A percentile compares a stretch with the other conserved stretches of the same genome.
These are phyloP conservation scores for Tenthredo amoena DNA, from an alignment of 2,888 invertebrate genomes.

Conservation along the genomic window DNA sequence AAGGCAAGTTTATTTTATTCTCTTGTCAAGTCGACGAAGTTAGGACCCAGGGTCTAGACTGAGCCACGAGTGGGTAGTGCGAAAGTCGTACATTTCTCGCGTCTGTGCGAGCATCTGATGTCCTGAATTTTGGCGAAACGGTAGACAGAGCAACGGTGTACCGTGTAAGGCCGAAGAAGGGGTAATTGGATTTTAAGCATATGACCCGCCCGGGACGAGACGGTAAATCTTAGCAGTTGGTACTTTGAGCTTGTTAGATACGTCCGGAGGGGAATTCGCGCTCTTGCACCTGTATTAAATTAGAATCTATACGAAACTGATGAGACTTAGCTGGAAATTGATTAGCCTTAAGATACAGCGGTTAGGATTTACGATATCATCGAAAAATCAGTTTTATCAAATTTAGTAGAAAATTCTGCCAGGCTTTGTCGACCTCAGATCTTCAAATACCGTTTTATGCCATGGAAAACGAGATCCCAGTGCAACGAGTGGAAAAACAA, in stretches of 20 bases:
- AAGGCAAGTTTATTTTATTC: neutral
- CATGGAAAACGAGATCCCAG: neutral
- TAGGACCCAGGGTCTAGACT: neutral
- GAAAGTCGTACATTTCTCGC: slow-evolving; percentile 9
- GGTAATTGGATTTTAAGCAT: slow-evolving; percentile 50
- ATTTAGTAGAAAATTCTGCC: neutral
- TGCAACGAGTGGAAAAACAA: neutral
- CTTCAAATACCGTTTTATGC: neutral
- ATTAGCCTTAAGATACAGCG: neutral
- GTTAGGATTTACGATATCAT: neutral
- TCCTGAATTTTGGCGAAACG: slow-evolving; percentile 20
- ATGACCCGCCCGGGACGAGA: slow-evolving; percentile 44
- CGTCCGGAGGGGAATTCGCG: slow-evolving; percentile 26
- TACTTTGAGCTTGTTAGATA: slow-evolving; percentile 47
- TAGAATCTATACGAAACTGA: neutral
- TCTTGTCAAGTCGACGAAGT: neutral
- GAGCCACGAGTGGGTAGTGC: neutral
- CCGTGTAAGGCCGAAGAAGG: slow-evolving; percentile 18
- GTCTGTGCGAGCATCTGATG: slow-evolving; percentile 25
- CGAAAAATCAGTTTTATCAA: neutral
- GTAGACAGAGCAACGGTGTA: slow-evolving; percentile 21
- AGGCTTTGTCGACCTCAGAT: neutral
- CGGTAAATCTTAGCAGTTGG: slow-evolving; percentile 43
- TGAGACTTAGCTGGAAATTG: slow-evolving; percentile 5
- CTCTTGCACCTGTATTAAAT: neutral